Percentiles rank a stretch among this genome's conserved stretches.
Conservation (phyloP, 2,113 vertebrate genomes). For the Sturnira hondurensis region DNA sequence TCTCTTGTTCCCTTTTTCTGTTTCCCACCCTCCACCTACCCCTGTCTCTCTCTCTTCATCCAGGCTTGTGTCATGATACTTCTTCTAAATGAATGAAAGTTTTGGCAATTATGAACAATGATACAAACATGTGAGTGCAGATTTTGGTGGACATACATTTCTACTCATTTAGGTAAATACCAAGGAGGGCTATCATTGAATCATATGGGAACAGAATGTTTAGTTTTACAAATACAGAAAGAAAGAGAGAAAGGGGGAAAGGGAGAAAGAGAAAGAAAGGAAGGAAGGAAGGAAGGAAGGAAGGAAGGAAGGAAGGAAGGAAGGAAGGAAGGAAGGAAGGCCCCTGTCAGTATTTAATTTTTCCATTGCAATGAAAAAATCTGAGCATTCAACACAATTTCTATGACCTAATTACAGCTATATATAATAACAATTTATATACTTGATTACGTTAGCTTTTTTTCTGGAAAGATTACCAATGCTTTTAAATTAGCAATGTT, state of each 20-base stretch:
- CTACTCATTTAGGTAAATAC: background rate
- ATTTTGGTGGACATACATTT: background rate
- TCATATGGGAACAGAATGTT: background rate
- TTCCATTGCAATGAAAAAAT: background rate
- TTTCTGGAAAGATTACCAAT: background rate
- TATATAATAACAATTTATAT: background rate
- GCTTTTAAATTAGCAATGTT: background rate
- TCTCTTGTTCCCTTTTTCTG: background rate
- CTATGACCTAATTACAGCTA: background rate
- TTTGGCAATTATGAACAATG: background rate
- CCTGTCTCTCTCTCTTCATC: background rate
- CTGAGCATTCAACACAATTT: background rate
- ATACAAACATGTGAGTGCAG: background rate
- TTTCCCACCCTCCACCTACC: background rate
- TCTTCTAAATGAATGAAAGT: background rate
- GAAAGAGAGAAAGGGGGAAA: too few relatives aligned
- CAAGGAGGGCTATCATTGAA: background rate
- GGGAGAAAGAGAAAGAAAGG: too few relatives aligned
- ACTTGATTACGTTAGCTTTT: background rate
- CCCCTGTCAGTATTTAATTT: background rate
- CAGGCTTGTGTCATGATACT: background rate
- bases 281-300: too few relatives aligned
- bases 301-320: background rate
- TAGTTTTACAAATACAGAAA: background rate
- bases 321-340: background rate